Percentiles rank a stretch among this genome's conserved stretches.
These are phyloP conservation scores for Amphipyra berbera DNA, from an alignment of 2,888 invertebrate species.

Conservation along the genomic window DNA sequence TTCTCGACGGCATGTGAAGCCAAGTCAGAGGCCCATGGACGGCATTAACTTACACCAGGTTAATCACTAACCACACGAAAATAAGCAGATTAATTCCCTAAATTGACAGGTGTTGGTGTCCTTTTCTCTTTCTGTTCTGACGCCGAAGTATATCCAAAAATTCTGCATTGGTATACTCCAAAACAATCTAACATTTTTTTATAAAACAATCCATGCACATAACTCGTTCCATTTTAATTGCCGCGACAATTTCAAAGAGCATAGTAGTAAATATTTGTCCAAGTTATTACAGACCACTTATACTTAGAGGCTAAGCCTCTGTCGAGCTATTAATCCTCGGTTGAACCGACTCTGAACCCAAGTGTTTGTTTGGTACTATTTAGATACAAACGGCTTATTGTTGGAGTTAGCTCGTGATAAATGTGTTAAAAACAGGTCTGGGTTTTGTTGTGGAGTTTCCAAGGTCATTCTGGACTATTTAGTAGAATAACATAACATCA, in stretches of 20 bases:
- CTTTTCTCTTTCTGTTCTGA: too few species aligned
- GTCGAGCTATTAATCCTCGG: slow-evolving; percentile 52
- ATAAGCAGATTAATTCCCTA: too few species aligned
- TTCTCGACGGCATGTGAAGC: too few species aligned
- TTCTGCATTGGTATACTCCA: too few species aligned
- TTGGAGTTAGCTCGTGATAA: slow-evolving; percentile 34
- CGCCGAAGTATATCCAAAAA: too few species aligned
- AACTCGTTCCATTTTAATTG: slow-evolving; percentile 10
- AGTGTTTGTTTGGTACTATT: slow-evolving; percentile 46
- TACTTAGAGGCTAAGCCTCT: slow-evolving; percentile 51
- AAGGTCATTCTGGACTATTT: not conserved
- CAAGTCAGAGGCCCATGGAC: too few species aligned
- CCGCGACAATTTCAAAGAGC: slow-evolving; percentile 17
- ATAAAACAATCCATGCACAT: not conserved
- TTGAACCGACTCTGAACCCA: slow-evolving; percentile 30
- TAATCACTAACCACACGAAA: too few species aligned
- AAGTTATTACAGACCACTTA: slow-evolving; percentile 60
- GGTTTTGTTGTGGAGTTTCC: slow-evolving; percentile 4
- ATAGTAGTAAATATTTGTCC: slow-evolving; percentile 51
- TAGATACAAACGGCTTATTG: slow-evolving; percentile 43
- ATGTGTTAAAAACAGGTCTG: slow-evolving; percentile 23
- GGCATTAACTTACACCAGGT: too few species aligned
- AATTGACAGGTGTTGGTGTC: too few species aligned
- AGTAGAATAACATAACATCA: too few species aligned
- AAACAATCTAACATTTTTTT: not conserved